Percentiles rank a stretch among this genome's conserved stretches.
Conservation (phyloP, 2,888 invertebrate species). For the Hipparchia sbordonii region DNA sequence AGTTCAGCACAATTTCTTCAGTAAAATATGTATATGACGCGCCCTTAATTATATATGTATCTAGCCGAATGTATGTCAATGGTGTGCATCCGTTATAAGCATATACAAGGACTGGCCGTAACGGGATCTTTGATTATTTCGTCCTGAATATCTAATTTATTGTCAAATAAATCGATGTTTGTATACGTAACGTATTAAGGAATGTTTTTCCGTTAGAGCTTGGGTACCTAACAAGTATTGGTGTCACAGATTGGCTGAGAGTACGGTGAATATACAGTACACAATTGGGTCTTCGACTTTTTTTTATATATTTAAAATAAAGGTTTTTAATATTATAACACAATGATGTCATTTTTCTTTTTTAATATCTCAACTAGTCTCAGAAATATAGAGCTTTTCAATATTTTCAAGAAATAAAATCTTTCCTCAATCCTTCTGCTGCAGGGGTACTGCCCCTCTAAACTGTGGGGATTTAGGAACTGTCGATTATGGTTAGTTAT, state of each 20-base stretch:
- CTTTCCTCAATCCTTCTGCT: no score
- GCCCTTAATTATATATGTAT: slow-evolving; percentile 19
- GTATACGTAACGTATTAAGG: slow-evolving; percentile 25
- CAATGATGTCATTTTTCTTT: no score
- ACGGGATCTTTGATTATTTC: slow-evolving; percentile 59
- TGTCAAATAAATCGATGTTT: slow-evolving; percentile 52
- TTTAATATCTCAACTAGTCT: no score
- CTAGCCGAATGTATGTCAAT: slow-evolving; percentile 53
- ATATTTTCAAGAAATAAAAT: no score
- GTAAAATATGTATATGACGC: slow-evolving; percentile 7
- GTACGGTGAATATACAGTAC: neutral
- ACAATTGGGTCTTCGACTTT: neutral
- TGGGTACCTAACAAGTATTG: slow-evolving; percentile 2
- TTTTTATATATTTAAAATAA: no score
- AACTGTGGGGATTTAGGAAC: no score
- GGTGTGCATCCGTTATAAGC: slow-evolving; percentile 57
- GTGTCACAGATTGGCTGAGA: slow-evolving; percentile 11
- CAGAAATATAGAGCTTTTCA: no score
- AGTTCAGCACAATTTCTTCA: neutral
- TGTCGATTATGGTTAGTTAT: no score
- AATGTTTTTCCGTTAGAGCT: slow-evolving; percentile 46
- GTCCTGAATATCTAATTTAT: slow-evolving; percentile 70
- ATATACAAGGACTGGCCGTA: slow-evolving; percentile 56
- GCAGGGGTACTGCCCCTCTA: no score
- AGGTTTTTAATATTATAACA: no score